phyloP scores from a whole-genome alignment of 2,113 vertebrate genomes.

The Alligator sinensis region DNA sequence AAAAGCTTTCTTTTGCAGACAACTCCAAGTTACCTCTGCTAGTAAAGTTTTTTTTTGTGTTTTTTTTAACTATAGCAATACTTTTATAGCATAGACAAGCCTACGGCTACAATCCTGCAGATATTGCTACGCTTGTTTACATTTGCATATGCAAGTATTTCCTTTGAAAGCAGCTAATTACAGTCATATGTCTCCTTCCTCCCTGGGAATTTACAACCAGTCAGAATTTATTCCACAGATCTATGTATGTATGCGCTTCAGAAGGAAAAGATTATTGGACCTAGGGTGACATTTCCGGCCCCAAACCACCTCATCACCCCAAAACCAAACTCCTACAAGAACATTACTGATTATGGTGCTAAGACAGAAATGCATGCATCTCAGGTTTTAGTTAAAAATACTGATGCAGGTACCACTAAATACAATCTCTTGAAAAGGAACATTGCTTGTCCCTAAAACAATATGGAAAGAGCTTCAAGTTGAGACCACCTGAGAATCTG shows the following conservation, averaged over 20 bases:
- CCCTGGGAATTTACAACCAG: too few species aligned
- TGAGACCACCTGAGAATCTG: accelerated
- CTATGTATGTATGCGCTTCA: too few species aligned
- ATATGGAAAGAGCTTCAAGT: background rate
- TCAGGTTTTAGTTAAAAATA: background rate
- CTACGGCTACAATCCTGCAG: background rate
- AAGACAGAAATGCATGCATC: background rate
- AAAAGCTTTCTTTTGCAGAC: background rate
- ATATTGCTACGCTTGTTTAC: background rate
- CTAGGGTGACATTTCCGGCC: too few species aligned
- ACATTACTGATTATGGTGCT: background rate
- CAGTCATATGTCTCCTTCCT: too few species aligned
- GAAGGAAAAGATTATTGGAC: too few species aligned
- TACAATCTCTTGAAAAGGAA: background rate
- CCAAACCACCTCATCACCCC: background rate
- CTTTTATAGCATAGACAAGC: too few species aligned
- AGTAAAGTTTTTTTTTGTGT: too few species aligned
- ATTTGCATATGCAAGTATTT: background rate
- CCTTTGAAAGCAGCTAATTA: background rate
- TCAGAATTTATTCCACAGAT: too few species aligned
- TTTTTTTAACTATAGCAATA: too few species aligned
- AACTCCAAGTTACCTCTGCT: background rate
- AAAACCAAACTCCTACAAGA: background rate
- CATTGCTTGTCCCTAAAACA: background rate
- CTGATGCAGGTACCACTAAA: background rate